A percentile compares a stretch with the other conserved stretches of the same genome.
Conservation (phyloP, 2,113 vertebrate species). For the Orthonyx spaldingii region DNA sequence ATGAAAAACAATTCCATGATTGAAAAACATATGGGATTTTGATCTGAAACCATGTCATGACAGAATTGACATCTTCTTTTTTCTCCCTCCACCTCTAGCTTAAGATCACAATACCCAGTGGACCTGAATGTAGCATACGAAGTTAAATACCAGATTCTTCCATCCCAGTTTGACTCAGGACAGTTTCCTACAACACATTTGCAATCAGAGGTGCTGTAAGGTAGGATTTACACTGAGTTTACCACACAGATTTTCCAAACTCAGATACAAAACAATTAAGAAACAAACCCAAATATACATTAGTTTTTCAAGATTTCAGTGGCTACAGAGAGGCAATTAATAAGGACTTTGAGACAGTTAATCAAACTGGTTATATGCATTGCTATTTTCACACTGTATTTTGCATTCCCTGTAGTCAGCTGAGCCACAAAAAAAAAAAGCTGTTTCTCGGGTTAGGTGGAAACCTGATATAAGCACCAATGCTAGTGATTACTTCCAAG, state of each 20-base stretch:
- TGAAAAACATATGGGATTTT: constrained; percentile 43
- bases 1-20: constrained; percentile 12
- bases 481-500: neutral
- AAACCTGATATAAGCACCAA: neutral
- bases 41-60: neutral
- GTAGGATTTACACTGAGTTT: neutral
- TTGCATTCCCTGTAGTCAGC: neutral
- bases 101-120: neutral
- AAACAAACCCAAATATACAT: neutral
- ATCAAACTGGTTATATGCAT: neutral
- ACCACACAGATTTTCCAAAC: neutral
- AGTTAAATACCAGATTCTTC: neutral
- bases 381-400: neutral
- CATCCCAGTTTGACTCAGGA: neutral
- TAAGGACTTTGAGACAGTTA: neutral
- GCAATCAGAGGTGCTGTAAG: neutral
- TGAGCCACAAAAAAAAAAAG: neutral
- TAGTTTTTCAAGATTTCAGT: neutral
- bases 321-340: neutral
- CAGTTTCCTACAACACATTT: neutral
- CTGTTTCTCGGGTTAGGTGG: neutral
- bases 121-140: neutral
- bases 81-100: neutral
- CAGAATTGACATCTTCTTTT: neutral
- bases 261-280: neutral